Percentiles rank a stretch among this genome's conserved stretches.
phyloP scores from a whole-genome alignment of 2,888 invertebrate genomes.

The Agonopterix alstromeriana region DNA sequence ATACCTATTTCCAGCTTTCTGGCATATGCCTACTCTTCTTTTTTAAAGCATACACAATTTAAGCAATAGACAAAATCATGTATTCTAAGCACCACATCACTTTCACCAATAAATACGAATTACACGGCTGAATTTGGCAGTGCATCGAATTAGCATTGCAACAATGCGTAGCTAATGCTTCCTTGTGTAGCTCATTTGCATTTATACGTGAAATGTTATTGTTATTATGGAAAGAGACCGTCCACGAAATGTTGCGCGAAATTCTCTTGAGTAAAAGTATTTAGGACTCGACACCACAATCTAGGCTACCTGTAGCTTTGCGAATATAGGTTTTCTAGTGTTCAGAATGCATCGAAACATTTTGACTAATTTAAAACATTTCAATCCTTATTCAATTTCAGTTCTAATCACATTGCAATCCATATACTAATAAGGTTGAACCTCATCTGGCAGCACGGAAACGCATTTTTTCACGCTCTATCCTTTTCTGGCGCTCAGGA shows the following conservation, averaged over 20 bases:
- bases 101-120: conserved; percentile 30
- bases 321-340: conserved; percentile 11
- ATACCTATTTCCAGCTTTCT: no score
- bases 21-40: no score
- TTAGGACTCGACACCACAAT: neutral
- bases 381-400: no score
- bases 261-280: conserved; percentile 1
- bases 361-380: no score
- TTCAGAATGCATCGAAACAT: no score
- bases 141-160: conserved; percentile 14
- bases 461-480: no score
- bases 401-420: no score
- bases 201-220: conserved; percentile 10
- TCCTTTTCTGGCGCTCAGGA: no score
- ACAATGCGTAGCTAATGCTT: conserved; percentile 20
- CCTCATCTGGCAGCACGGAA: no score
- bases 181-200: conserved; percentile 26
- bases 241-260: neutral
- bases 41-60: no score
- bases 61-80: no score
- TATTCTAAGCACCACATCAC: conserved; percentile 14
- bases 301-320: conserved; percentile 15
- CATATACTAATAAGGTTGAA: no score
- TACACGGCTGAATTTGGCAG: conserved; percentile 23
- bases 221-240: conserved; percentile 9